Base-by-base conservation (phyloP, 1,140 invertebrate genomes). In the Ostrea edulis region DNA sequence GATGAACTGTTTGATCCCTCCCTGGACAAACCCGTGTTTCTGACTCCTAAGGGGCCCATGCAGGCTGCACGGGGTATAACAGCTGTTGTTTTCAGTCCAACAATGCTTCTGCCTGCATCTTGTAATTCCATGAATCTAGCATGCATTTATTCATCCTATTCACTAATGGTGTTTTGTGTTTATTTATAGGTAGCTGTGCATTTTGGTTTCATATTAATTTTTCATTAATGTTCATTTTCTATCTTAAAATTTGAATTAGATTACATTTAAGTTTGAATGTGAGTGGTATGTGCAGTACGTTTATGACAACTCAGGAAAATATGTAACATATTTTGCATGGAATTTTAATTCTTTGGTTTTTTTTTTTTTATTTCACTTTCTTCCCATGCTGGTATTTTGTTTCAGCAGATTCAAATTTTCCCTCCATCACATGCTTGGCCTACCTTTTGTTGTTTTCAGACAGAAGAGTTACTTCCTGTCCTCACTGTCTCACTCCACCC, bases 11-110 rank as follows among this genome's bases (percentile, higher is more conserved):
- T 93, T 71, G 94, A 93, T 84, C 87, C 91, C 14, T 90, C 92
- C 4, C 88, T 93, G 12, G 92, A 94, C 86, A 93, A 94, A 88
- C 93, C 94, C 8, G 93, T 94, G 20, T 94, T 94, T 89, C 88
- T 94, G 11, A 94, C 94, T 4, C 92, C 94, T 25, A 88, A 92
- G 84, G 94, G 94, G 85, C 94, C 93, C 9, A 91, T 94, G n/a
- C 90, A 93, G 87, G 90, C 91, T 82, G 86, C 90, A 22, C 85
- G 90, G 87, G 92, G 92, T 93, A 91, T 51, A 52, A 2, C 17
- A 12, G n/a, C 51, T 54, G 44, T n/a, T 52, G 81, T 52, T 53
- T n/a, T 2, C 17, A 20, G 44, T n/a, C 20, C 22, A 35, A 11
- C 3, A 52, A 52, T 11, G 20, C 52, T 82, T 82, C 11, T 82